Evolutionary conservation across 1,140 invertebrate genomes (phyloP).

Genomic region (Drosophila pallidifrons): DNA sequence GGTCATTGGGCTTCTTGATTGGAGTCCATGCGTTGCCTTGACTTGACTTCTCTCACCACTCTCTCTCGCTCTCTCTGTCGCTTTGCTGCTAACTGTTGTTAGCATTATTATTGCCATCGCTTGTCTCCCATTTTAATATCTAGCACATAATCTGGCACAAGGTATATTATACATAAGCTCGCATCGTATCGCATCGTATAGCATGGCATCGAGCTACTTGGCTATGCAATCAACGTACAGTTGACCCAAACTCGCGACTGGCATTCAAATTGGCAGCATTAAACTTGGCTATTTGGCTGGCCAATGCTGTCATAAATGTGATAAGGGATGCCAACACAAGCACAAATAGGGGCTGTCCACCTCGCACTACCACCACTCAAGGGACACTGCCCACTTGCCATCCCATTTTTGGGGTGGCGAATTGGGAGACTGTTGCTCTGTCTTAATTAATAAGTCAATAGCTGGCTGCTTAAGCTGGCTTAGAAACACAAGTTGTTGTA

Average conservation of each 20-base stretch:
- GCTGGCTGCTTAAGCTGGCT: conserved; percentile 48
- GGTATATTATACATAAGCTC: conserved; percentile 20
- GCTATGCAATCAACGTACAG: conserved; percentile 60
- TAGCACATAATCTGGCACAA: conserved; percentile 37
- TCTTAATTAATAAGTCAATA: conserved; percentile 81
- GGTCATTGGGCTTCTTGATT: conserved; percentile 59
- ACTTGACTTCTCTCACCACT: not conserved
- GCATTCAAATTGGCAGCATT: conserved; percentile 76
- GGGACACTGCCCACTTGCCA: not conserved
- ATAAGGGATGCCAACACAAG: conserved; percentile 64
- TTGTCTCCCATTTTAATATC: conserved; percentile 46
- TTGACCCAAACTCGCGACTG: conserved; percentile 45
- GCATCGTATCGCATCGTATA: not conserved
- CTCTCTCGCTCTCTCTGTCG: conserved; percentile 18
- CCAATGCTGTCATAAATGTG: conserved; percentile 75
- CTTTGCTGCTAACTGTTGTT: not conserved
- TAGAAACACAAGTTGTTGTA: conserved; percentile 3
- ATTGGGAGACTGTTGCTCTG: conserved; percentile 33
- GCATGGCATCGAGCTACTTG: conserved; percentile 45
- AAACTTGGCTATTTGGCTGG: conserved; percentile 48
- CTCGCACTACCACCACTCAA: not conserved
- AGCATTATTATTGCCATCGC: conserved; percentile 13
- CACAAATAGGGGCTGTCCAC: conserved; percentile 1
- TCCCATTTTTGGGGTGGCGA: conserved; percentile 23
- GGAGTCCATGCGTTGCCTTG: conserved; percentile 36